Percentiles rank a stretch among this genome's conserved stretches.
phyloP scores from a whole-genome alignment of 1,140 invertebrate genomes.

The Magallana ariakensis region DNA sequence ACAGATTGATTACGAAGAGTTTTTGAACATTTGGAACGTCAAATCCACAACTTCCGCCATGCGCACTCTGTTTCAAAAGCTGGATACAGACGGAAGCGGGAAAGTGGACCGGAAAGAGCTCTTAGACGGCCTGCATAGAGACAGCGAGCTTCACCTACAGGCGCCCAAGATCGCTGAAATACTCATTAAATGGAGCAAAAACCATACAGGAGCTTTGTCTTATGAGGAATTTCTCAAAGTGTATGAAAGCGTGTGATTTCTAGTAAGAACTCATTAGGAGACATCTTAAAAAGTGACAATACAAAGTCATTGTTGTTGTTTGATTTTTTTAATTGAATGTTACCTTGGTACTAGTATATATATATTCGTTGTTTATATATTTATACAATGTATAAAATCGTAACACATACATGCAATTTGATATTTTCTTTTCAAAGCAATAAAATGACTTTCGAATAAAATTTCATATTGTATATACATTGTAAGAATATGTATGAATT shows the following conservation, averaged over 20 bases:
- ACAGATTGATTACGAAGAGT: constrained; percentile 71
- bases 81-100: constrained; percentile 73
- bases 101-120: constrained; percentile 70
- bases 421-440: too few species aligned
- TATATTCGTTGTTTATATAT: too few species aligned
- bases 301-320: too few species aligned
- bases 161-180: constrained; percentile 68
- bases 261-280: not conserved
- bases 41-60: constrained; percentile 61
- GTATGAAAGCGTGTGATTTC: constrained; percentile 40
- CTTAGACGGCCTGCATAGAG: constrained; percentile 66
- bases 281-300: too few species aligned
- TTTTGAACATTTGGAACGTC: constrained; percentile 66
- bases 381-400: too few species aligned
- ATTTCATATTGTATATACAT: too few species aligned
- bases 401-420: too few species aligned
- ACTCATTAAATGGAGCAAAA: constrained; percentile 66
- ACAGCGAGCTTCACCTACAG: constrained; percentile 67
- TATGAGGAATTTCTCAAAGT: constrained; percentile 70
- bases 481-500: too few species aligned
- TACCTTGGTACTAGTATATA: too few species aligned
- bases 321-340: too few species aligned
- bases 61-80: constrained; percentile 64
- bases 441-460: too few species aligned
- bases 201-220: constrained; percentile 63